Evolutionary conservation across 2,888 invertebrate genomes (phyloP).

Genomic region (Catocala nupta): DNA sequence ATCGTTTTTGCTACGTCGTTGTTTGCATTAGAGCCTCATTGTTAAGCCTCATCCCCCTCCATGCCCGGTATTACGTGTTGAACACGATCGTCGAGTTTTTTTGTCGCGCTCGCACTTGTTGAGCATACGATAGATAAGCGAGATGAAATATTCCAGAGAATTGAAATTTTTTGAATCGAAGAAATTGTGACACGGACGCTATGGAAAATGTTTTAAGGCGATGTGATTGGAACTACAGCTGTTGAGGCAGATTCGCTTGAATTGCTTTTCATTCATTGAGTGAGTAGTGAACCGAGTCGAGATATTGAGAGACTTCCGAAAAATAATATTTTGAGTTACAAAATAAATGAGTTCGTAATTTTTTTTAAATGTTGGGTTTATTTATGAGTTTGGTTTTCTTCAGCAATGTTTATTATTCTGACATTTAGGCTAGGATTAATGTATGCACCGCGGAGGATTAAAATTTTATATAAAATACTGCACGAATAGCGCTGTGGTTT

Average conservation of each 20-base stretch:
- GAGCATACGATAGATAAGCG: conserved; percentile 33
- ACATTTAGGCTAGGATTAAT: too few species aligned
- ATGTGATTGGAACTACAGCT: conserved; percentile 44
- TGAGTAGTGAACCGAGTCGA: conserved; percentile 17
- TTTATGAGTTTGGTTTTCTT: too few species aligned
- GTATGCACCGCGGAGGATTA: too few species aligned
- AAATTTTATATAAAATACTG: too few species aligned
- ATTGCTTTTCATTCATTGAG: conserved; percentile 27
- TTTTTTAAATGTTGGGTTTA: neutral
- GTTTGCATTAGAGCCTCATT: conserved; percentile 68
- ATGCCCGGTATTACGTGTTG: conserved; percentile 51
- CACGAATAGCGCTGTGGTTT: too few species aligned
- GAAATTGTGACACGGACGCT: conserved; percentile 42
- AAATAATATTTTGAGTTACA: neutral
- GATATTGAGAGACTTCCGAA: conserved; percentile 3
- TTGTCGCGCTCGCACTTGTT: conserved; percentile 61
- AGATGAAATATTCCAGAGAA: conserved; percentile 35
- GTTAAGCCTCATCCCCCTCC: conserved; percentile 44
- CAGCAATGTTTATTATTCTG: too few species aligned
- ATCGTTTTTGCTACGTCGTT: conserved; percentile 67
- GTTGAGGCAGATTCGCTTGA: conserved; percentile 25
- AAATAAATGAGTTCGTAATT: neutral
- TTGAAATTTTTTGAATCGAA: conserved; percentile 50
- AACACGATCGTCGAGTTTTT: conserved; percentile 54
- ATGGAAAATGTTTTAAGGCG: conserved; percentile 37